Percentiles rank a stretch among this genome's conserved stretches.
phyloP scores from a whole-genome alignment of 1,140 invertebrate species.

The Adoxophyes honmai region DNA sequence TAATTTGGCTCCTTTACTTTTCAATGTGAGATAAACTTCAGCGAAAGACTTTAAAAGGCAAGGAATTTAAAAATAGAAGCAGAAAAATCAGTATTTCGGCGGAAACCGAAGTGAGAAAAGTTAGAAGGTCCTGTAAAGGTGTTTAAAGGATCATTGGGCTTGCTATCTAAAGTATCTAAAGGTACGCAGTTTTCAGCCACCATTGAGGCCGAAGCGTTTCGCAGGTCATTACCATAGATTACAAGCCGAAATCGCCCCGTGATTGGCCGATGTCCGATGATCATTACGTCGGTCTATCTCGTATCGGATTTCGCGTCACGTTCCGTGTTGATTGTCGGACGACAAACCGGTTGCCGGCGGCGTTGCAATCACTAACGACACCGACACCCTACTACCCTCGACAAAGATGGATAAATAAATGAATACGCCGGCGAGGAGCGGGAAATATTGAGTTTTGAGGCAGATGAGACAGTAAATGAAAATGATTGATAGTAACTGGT shows the following conservation, averaged over 20 bases:
- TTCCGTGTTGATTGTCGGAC: slow-evolving; percentile 63
- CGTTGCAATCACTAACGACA: slow-evolving; percentile 66
- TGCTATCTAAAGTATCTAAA: too few relatives aligned
- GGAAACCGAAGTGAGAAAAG: too few relatives aligned
- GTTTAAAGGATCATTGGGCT: too few relatives aligned
- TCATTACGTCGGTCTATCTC: slow-evolving; percentile 51
- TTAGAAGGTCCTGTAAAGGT: too few relatives aligned
- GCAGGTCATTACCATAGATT: slow-evolving; percentile 12
- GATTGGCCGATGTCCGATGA: slow-evolving; percentile 42
- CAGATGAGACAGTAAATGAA: slow-evolving; percentile 25
- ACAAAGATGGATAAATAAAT: background rate
- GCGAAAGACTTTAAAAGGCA: too few relatives aligned
- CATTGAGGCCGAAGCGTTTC: background rate
- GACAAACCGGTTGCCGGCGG: slow-evolving; percentile 58
- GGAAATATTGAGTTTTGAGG: background rate
- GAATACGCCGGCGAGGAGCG: background rate
- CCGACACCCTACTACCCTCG: slow-evolving; percentile 41
- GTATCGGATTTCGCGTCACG: slow-evolving; percentile 70
- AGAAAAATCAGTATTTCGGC: too few relatives aligned
- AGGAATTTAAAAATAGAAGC: too few relatives aligned
- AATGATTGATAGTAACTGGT: too few relatives aligned
- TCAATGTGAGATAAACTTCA: too few relatives aligned
- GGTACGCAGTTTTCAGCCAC: background rate
- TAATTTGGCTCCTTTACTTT: too few relatives aligned
- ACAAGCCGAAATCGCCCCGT: slow-evolving; percentile 19